Evolutionary conservation across 2,888 invertebrate species (phyloP).

Genomic region (Alcis repandata): DNA sequence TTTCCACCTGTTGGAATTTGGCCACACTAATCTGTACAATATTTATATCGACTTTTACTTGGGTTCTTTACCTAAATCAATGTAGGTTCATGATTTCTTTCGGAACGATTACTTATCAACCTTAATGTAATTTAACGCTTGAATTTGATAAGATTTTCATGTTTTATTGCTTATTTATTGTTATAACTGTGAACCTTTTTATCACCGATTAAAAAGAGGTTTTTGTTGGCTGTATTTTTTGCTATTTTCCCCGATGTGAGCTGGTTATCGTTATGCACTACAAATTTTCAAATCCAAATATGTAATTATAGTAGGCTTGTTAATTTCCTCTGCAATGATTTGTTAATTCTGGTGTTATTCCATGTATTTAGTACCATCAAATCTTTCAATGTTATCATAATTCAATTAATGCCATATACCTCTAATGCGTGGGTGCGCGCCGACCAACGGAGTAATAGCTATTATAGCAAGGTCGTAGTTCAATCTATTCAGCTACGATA

Average conservation of each 20-base stretch:
- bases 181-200: no score
- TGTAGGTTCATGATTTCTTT: conserved; percentile 6
- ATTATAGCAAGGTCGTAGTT: conserved; percentile 39
- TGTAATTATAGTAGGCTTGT: not conserved
- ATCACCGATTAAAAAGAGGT: not conserved
- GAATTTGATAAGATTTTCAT: conserved; percentile 20
- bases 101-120: conserved; percentile 20
- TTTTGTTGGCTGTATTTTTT: not conserved
- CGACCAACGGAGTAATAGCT: conserved; percentile 17
- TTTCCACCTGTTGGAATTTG: conserved; percentile 18
- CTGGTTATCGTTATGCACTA: no score
- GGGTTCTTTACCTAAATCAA: not conserved
- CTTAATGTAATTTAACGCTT: conserved; percentile 28
- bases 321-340: not conserved
- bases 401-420: conserved; percentile 22
- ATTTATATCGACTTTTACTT: conserved; percentile 12
- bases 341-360: not conserved
- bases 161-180: not conserved
- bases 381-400: conserved; percentile 29
- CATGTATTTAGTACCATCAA: not conserved
- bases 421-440: conserved; percentile 21
- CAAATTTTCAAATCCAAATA: no score
- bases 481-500: conserved; percentile 16
- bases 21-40: conserved; percentile 5
- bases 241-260: not conserved